Evolutionary conservation across 1,140 invertebrate genomes (phyloP).

Genomic region (Lerema accius): DNA sequence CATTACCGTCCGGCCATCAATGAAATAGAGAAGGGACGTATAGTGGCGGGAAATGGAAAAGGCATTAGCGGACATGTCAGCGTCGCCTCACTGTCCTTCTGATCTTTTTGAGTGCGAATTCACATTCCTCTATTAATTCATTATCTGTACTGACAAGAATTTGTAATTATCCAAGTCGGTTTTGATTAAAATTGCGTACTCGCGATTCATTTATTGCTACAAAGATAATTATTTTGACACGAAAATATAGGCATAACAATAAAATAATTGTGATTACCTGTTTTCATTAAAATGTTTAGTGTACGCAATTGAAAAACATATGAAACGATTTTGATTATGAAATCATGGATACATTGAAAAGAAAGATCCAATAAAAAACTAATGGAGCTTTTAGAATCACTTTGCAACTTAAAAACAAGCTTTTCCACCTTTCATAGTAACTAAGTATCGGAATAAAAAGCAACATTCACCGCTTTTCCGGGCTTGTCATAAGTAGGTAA

Average conservation of each 20-base stretch:
- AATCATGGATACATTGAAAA: too few species aligned
- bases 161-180: not conserved
- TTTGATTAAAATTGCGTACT: too few species aligned
- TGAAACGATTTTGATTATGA: too few species aligned
- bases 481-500: slow-evolving; percentile 65
- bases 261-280: too few species aligned
- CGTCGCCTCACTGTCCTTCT: slow-evolving; percentile 75
- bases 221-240: too few species aligned
- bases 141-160: slow-evolving; percentile 26
- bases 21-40: slow-evolving; percentile 47
- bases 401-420: slow-evolving; percentile 1
- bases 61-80: slow-evolving; percentile 82
- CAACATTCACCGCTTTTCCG: slow-evolving; percentile 25
- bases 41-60: slow-evolving; percentile 80
- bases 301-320: too few species aligned
- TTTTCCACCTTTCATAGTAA: slow-evolving; percentile 22
- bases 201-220: too few species aligned
- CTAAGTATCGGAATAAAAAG: slow-evolving; percentile 26
- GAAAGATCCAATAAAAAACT: too few species aligned
- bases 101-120: slow-evolving; percentile 77
- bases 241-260: too few species aligned
- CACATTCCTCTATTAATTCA: slow-evolving; percentile 63
- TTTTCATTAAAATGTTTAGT: too few species aligned
- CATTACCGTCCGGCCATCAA: slow-evolving; percentile 67
- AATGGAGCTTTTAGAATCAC: too few species aligned